phyloP scores from a whole-genome alignment of 2,888 invertebrate species.

The Metellina segmentata region DNA sequence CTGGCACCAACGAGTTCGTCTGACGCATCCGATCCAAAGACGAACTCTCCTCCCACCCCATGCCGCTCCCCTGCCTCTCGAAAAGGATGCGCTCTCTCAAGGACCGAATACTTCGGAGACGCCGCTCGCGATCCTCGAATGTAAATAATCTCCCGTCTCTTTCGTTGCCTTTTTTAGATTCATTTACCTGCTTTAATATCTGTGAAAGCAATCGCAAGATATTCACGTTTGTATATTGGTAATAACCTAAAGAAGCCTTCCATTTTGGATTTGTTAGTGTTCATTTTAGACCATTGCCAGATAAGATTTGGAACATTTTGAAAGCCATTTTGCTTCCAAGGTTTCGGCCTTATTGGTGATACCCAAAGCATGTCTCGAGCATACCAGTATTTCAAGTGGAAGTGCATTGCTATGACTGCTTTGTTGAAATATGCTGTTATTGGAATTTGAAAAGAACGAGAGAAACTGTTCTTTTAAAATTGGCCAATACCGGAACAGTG shows the following conservation, averaged over 20 bases:
- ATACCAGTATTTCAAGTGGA: not conserved
- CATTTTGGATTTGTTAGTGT: not conserved
- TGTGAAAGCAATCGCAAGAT: too few relatives aligned
- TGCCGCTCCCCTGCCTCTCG: not conserved
- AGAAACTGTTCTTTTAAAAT: too few relatives aligned
- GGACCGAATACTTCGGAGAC: not conserved
- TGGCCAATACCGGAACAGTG: too few relatives aligned
- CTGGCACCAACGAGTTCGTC: conserved; percentile 90
- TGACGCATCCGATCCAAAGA: conserved; percentile 79
- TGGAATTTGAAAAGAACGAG: not conserved
- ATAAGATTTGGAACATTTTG: not conserved
- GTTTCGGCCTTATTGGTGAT: not conserved
- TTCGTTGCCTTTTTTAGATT: too few relatives aligned
- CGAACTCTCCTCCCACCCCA: not conserved
- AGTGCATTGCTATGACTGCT: not conserved
- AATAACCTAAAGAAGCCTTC: not conserved
- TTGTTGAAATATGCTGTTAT: not conserved
- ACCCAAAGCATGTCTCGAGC: not conserved
- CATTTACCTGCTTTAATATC: too few relatives aligned
- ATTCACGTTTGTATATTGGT: too few relatives aligned
- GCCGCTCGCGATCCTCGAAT: not conserved
- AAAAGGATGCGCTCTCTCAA: not conserved
- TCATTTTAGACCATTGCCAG: not conserved
- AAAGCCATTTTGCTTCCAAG: not conserved
- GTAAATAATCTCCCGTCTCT: not conserved